phyloP scores from a whole-genome alignment of 2,797 vertebrate genomes.

The Pangasius sanitwongsei region DNA sequence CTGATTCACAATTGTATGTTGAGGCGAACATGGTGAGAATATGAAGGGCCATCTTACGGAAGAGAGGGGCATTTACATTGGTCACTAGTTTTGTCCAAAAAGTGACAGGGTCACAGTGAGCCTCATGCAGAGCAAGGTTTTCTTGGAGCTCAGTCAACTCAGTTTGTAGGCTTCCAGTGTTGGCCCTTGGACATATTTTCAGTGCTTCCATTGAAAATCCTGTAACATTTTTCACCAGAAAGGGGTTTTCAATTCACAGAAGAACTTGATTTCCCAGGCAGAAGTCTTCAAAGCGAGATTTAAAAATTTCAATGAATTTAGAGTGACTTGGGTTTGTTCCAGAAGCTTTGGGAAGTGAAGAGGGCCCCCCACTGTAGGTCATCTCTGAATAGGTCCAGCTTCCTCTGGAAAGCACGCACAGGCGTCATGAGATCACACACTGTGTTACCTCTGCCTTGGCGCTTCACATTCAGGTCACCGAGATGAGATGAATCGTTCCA shows the following conservation, averaged over 20 bases:
- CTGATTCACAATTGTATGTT: not conserved
- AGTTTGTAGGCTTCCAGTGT: slow-evolving; percentile 21
- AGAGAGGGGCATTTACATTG: no score
- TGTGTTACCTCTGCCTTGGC: not conserved
- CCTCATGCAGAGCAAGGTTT: no score
- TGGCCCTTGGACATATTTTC: not conserved
- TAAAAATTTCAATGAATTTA: no score
- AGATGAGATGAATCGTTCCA: slow-evolving; percentile 29
- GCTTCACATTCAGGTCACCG: slow-evolving; percentile 30
- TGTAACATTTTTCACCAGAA: slow-evolving; percentile 39
- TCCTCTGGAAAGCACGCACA: slow-evolving; percentile 18
- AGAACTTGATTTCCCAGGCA: no score
- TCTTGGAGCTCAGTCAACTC: no score
- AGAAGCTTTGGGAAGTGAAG: slow-evolving; percentile 38
- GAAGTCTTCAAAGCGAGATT: no score
- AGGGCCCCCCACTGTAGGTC: slow-evolving; percentile 5
- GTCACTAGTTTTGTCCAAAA: no score
- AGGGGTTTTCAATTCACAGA: no score
- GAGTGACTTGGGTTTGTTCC: slow-evolving; percentile 32
- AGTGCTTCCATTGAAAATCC: slow-evolving; percentile 45
- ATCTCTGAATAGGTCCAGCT: not conserved
- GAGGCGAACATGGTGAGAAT: not conserved
- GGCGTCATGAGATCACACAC: slow-evolving; percentile 33
- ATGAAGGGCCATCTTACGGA: not conserved
- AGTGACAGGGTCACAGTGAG: no score